A percentile compares a stretch with the other conserved stretches of the same genome.
These are phyloP conservation scores for Parnassius orleans DNA, from an alignment of 2,888 invertebrate genomes.

Conservation along the genomic window DNA sequence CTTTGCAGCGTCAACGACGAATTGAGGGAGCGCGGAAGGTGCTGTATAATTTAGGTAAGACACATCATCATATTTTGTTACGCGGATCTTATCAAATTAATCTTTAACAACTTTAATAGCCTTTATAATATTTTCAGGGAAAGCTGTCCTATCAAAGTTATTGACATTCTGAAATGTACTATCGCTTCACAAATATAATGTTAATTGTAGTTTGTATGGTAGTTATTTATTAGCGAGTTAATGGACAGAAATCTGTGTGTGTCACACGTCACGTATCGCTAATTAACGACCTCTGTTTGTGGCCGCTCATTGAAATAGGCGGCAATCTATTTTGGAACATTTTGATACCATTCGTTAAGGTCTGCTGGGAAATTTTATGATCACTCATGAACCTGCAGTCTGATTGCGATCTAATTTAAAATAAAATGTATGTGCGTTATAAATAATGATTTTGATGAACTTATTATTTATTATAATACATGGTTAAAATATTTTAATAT, in stretches of 20 bases:
- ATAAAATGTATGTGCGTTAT: neutral
- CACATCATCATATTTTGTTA: no score
- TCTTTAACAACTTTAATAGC: no score
- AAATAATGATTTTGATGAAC: no score
- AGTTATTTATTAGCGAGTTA: constrained; percentile 20
- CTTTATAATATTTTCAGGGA: neutral
- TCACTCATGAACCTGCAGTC: neutral
- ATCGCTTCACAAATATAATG: constrained; percentile 4
- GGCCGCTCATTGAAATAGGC: constrained; percentile 21
- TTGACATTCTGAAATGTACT: neutral
- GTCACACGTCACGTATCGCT: constrained; percentile 20
- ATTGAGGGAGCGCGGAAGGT: no score
- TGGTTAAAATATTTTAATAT: no score
- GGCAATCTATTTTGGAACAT: constrained; percentile 10
- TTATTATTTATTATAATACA: no score
- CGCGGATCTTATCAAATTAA: no score
- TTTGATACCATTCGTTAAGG: constrained; percentile 16
- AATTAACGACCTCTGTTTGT: constrained; percentile 20
- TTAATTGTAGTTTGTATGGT: constrained; percentile 12
- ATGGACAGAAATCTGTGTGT: constrained; percentile 19
- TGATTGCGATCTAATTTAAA: neutral
- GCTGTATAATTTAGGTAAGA: no score
- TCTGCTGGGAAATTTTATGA: constrained; percentile 20
- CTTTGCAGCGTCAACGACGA: no score
- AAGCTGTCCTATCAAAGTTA: neutral